phyloP scores from a whole-genome alignment of 2,797 vertebrate genomes.

The Lateolabrax maculatus region DNA sequence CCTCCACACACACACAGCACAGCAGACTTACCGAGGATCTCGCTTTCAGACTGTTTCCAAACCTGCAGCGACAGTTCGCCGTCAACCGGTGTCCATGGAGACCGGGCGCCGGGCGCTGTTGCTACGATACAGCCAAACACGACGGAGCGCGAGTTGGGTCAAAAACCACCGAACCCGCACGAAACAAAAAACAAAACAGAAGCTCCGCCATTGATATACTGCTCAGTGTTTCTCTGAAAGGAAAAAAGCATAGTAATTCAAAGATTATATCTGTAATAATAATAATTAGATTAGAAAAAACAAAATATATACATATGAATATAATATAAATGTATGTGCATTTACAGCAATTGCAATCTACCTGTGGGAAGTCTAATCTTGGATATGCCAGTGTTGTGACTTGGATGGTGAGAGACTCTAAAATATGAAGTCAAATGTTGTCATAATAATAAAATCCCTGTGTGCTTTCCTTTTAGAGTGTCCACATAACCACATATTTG shows the following conservation, averaged over 20 bases:
- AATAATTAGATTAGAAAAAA: neutral
- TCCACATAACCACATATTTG: constrained; percentile 74
- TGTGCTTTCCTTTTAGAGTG: constrained; percentile 77
- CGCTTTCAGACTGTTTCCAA: neutral
- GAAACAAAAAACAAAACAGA: neutral
- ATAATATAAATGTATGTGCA: neutral
- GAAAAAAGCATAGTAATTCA: neutral
- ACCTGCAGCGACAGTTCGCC: neutral
- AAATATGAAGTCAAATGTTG: constrained; percentile 63
- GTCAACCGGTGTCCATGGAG: constrained; percentile 33
- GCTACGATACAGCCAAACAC: constrained; percentile 70
- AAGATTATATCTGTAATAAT: neutral
- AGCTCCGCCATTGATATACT: neutral
- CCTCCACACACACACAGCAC: too few species aligned
- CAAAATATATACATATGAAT: neutral
- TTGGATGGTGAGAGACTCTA: constrained; percentile 21
- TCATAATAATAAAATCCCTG: constrained; percentile 57
- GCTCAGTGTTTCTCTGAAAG: neutral
- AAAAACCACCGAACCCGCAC: constrained; percentile 19
- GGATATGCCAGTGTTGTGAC: neutral
- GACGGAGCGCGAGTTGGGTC: constrained; percentile 35
- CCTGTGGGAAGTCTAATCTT: constrained; percentile 9
- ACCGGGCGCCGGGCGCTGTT: constrained; percentile 54
- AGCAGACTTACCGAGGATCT: constrained; percentile 49
- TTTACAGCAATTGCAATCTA: neutral